Percentiles rank a stretch among this genome's conserved stretches.
phyloP scores from a whole-genome alignment of 2,113 vertebrate genomes.

The Clinocottus analis region DNA sequence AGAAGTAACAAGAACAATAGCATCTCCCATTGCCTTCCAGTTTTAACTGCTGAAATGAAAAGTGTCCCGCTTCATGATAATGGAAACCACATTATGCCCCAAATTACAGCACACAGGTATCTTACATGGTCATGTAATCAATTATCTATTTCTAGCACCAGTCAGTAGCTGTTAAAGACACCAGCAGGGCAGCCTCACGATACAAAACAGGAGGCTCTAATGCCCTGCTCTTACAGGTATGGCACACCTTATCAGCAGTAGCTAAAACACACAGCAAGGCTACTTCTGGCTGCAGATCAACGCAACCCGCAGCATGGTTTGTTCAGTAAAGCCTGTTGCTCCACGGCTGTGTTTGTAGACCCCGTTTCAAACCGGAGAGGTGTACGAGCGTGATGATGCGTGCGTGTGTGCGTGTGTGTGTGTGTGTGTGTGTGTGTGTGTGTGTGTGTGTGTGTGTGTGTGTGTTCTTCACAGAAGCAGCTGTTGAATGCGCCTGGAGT shows the following conservation, averaged over 20 bases:
- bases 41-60: slow-evolving; percentile 14
- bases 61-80: slow-evolving; percentile 8
- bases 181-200: slow-evolving; percentile 6
- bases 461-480: slow-evolving; percentile 60
- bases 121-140: slow-evolving; percentile 12
- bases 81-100: neutral
- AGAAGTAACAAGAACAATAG: slow-evolving; percentile 11
- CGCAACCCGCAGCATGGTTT: slow-evolving; percentile 38
- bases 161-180: slow-evolving; percentile 29
- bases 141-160: slow-evolving; percentile 27
- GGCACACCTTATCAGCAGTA: slow-evolving; percentile 62
- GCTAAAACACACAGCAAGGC: slow-evolving; percentile 65
- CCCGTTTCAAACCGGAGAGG: slow-evolving; percentile 50
- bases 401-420: too few species aligned
- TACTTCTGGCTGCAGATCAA: slow-evolving; percentile 73
- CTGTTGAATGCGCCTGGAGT: slow-evolving; percentile 66
- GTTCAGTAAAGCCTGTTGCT: slow-evolving; percentile 73
- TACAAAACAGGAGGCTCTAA: slow-evolving; percentile 20
- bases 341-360: slow-evolving; percentile 54
- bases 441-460: slow-evolving; percentile 27
- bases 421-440: slow-evolving; percentile 22
- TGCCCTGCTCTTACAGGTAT: slow-evolving; percentile 44
- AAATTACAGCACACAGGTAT: slow-evolving; percentile 20
- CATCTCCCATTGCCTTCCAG: slow-evolving; percentile 11
- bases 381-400: slow-evolving; percentile 28